Percentiles rank a stretch among this genome's conserved stretches.
Evolutionary conservation across 2,888 invertebrate genomes (phyloP).

Genomic region (Punctoribates punctum): DNA sequence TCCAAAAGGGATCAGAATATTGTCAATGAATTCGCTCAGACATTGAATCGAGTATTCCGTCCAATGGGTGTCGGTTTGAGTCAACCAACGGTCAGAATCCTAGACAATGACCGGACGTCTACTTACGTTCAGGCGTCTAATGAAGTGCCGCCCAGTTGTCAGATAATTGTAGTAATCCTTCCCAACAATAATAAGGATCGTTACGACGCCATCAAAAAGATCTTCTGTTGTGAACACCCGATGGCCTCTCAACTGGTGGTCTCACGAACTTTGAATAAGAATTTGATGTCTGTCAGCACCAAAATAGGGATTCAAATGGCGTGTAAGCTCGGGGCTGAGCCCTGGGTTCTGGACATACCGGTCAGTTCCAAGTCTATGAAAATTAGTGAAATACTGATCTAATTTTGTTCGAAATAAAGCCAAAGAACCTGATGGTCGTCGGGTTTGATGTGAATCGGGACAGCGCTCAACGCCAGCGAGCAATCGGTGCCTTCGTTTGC

Average conservation of each 20-base stretch:
- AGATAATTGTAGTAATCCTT: conserved; percentile 60
- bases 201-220: conserved; percentile 85
- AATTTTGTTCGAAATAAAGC: conserved; percentile 16
- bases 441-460: conserved; percentile 62
- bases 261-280: conserved; percentile 61
- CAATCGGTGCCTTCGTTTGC: conserved; percentile 61
- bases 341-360: conserved; percentile 75
- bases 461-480: conserved; percentile 52
- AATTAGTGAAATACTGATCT: not conserved
- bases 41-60: conserved; percentile 47
- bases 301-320: conserved; percentile 90
- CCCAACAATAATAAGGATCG: conserved; percentile 67
- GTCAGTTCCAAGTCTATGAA: conserved; percentile 49
- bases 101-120: conserved; percentile 7
- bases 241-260: conserved; percentile 58
- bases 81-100: not conserved
- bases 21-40: conserved; percentile 52
- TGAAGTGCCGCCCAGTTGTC: conserved; percentile 45
- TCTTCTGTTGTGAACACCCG: conserved; percentile 72
- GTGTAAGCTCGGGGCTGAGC: conserved; percentile 86
- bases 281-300: conserved; percentile 71
- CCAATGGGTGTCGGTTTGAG: not conserved
- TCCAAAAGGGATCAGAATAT: conserved; percentile 48
- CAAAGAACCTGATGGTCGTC: conserved; percentile 66
- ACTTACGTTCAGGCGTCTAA: conserved; percentile 9